Evolutionary conservation across 2,888 invertebrate genomes (phyloP).

Genomic region (Pristionchus fissidentatus): DNA sequence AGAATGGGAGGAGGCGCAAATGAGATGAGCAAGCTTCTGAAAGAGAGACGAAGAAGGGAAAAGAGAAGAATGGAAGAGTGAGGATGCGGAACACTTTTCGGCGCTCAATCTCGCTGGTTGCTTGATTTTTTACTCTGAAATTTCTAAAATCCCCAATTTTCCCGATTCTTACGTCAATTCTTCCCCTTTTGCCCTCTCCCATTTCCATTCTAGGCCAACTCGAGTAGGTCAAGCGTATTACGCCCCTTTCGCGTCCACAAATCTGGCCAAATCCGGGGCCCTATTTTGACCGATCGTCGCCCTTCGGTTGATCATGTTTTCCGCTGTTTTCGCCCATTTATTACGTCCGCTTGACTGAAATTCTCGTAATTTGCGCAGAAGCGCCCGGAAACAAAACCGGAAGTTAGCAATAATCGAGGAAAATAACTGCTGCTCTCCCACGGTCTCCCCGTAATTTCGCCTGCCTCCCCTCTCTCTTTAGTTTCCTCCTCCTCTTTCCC

Average conservation of each 20-base stretch:
- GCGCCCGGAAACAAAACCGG: background rate
- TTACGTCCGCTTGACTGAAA: background rate
- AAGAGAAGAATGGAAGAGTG: too few species aligned
- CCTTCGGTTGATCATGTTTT: background rate
- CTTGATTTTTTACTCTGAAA: background rate
- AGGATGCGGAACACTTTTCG: background rate
- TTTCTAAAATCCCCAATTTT: background rate
- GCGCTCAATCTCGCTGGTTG: background rate
- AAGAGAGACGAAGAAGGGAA: constrained; percentile 18
- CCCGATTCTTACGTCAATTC: background rate
- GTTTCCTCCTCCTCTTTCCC: background rate
- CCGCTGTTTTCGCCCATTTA: background rate
- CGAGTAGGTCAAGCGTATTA: constrained; percentile 36
- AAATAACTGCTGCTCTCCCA: too few species aligned
- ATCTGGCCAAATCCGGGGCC: too few species aligned
- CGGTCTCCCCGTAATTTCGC: too few species aligned
- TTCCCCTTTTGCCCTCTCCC: background rate
- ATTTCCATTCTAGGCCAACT: background rate
- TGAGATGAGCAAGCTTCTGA: too few species aligned
- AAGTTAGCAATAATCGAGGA: constrained; percentile 24
- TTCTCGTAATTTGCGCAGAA: constrained; percentile 16
- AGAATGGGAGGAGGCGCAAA: background rate
- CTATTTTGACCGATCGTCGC: background rate
- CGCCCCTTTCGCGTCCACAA: background rate
- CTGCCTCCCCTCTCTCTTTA: too few species aligned